Base-by-base conservation (phyloP, 2,113 vertebrate species). In the Peromyscus californicus region DNA sequence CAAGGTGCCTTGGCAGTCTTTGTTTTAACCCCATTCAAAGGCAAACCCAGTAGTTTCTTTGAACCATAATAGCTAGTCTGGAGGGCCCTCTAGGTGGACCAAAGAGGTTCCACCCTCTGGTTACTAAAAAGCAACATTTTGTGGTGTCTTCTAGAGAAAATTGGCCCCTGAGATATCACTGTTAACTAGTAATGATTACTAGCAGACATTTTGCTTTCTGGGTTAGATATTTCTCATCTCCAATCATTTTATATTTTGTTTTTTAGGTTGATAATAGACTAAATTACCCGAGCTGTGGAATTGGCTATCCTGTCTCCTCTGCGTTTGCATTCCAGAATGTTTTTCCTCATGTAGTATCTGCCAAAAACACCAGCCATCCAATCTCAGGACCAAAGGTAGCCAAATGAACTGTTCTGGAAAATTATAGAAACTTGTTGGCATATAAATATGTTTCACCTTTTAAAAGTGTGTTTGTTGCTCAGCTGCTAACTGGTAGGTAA, bases 271-370 rank as follows among this genome's bases (percentile, higher is more conserved):
- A 99, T 45, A 97, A 98, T 92, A 98, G 99, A 93, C 96, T 98
- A 0, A 96, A 98, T 54, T 98, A 98, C 86, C 98, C 98, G 13
- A 74, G 96, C 92, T 98, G 98, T 63, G 99, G 98, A 16, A 93
- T 99, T 78, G 87, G 2, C 42, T 99, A 99, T 96, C 98, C 99
- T 48, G 42, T 98, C 84, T 98, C 99, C 45, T 99, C 99, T 54
- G 97, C 98, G 0, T 98, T 98, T 39, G 95, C 98, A 72, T 99
- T 98, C 97, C 99, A 99, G 82, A 98, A 97, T 86, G 91, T 97
- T 61, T 97, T 99, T 17, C 61, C 98, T 48, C 98, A 98, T 76
- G 78, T 97, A 0, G 33, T 97, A 24, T 65, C 98, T 88, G 95
- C 94, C 85, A 98, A 97, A 96, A 98, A 21, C 39, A 7, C 89